Percentiles rank a stretch among this genome's conserved stretches.
Evolutionary conservation across 2,113 vertebrate genomes (phyloP).

Genomic region (Willisornis vidua): DNA sequence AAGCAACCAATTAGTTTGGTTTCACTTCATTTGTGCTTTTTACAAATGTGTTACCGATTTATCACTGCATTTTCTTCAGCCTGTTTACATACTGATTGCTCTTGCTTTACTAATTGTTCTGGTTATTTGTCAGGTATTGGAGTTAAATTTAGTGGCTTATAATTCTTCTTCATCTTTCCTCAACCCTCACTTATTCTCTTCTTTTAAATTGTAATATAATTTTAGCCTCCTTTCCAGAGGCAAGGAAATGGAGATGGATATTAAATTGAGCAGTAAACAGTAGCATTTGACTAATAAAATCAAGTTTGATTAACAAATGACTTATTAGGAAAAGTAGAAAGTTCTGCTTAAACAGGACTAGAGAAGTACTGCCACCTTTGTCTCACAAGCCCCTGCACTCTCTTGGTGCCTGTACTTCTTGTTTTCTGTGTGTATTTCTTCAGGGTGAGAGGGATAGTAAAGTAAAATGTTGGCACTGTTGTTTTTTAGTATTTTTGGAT

Average conservation of each 20-base stretch:
- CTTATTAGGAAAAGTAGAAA: neutral
- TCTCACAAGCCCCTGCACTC: neutral
- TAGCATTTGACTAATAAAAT: neutral
- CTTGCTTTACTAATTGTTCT: constrained; percentile 60
- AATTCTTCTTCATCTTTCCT: constrained; percentile 31
- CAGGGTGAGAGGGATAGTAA: neutral
- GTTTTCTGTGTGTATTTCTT: neutral
- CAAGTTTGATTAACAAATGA: neutral
- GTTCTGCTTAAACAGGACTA: neutral
- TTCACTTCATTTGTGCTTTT: constrained; percentile 50
- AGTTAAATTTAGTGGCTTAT: constrained; percentile 36
- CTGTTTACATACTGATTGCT: constrained; percentile 51
- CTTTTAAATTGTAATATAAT: neutral
- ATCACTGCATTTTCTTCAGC: constrained; percentile 22
- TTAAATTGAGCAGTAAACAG: neutral
- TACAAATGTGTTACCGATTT: constrained; percentile 25
- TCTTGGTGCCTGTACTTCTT: neutral
- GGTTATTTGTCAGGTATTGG: constrained; percentile 40
- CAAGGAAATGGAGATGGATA: neutral
- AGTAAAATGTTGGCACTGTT: neutral
- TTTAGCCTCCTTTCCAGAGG: neutral
- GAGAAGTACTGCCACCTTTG: neutral
- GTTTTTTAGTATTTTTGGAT: neutral
- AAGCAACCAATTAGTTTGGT: constrained; percentile 45
- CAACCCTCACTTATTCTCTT: neutral